Conservation (phyloP, 2,888 invertebrate species). For the Thysanoteuthis rhombus region DNA sequence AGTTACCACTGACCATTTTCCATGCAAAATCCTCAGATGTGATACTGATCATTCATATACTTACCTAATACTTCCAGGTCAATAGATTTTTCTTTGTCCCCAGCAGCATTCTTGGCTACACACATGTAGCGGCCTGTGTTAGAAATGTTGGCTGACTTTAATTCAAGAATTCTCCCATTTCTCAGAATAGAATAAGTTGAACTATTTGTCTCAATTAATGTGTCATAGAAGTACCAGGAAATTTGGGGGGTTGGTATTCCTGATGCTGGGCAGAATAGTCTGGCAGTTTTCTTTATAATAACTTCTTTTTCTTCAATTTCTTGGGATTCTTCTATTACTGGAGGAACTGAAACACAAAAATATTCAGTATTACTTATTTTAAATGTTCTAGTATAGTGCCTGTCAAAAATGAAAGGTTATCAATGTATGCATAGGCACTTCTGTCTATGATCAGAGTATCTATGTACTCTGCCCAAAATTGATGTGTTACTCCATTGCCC, state of each 20-base stretch:
- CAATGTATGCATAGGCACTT: too few relatives aligned
- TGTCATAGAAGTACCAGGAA: constrained; percentile 64
- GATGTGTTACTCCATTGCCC: too few relatives aligned
- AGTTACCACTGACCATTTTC: too few relatives aligned
- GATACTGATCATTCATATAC: constrained; percentile 45
- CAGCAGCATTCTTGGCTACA: constrained; percentile 69
- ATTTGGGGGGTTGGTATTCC: constrained; percentile 69
- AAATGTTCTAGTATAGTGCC: too few relatives aligned
- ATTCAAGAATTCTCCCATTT: constrained; percentile 56
- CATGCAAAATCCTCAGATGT: too few relatives aligned
- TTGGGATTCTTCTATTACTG: constrained; percentile 65
- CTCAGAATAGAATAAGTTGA: constrained; percentile 45
- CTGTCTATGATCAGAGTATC: too few relatives aligned
- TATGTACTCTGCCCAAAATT: too few relatives aligned
- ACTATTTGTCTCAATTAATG: constrained; percentile 44
- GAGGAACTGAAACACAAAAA: constrained; percentile 63
- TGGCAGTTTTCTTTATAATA: constrained; percentile 57
- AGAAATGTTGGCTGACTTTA: constrained; percentile 43
- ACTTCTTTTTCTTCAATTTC: constrained; percentile 56
- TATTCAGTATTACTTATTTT: too few relatives aligned
- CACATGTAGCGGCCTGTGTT: constrained; percentile 67
- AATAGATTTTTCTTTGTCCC: constrained; percentile 64
- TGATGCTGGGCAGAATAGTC: constrained; percentile 68
- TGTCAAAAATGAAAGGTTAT: too few relatives aligned
- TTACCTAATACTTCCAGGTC: constrained; percentile 73